Percentiles rank a stretch among this genome's conserved stretches.
Evolutionary conservation across 92 coral and sea anemone species (phyloP).

Genomic region (Heliopora coerulea): DNA sequence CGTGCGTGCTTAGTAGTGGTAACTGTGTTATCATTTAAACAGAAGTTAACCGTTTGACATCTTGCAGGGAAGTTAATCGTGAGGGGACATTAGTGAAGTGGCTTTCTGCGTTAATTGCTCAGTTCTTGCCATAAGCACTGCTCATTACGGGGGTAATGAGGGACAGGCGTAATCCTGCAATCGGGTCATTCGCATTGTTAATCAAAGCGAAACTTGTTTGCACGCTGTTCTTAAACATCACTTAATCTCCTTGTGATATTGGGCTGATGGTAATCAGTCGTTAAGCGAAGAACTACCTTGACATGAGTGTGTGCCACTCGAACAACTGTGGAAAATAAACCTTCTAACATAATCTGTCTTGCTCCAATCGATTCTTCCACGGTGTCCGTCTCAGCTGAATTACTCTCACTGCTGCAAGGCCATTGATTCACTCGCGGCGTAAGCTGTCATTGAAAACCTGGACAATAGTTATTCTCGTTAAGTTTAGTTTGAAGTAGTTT

Average conservation of each 20-base stretch:
- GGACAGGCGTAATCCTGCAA: conserved; percentile 23
- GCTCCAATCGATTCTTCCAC: no score
- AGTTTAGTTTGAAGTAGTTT: no score
- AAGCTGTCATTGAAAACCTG: not conserved
- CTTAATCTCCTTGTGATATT: conserved; percentile 6
- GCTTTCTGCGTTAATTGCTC: conserved; percentile 24
- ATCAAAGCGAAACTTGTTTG: conserved; percentile 13
- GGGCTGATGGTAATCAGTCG: conserved; percentile 16
- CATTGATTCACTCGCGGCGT: not conserved
- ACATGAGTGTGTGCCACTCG: not conserved
- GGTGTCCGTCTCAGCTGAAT: not conserved
- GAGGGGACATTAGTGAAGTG: not conserved
- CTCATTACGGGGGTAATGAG: conserved; percentile 36
- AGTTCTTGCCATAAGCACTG: conserved; percentile 13
- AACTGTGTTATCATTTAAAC: conserved; percentile 8
- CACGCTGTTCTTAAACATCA: conserved; percentile 11
- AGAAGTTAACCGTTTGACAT: conserved; percentile 20
- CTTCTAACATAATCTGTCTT: no score
- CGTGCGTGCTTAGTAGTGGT: not conserved
- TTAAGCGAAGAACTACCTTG: not conserved
- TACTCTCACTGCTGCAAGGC: not conserved
- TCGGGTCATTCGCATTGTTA: conserved; percentile 15
- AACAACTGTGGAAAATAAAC: no score
- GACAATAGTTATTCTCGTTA: conserved; percentile 4
- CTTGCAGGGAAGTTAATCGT: not conserved